Percentiles rank a stretch among this genome's conserved stretches.
Evolutionary conservation across 2,797 vertebrate genomes (phyloP).

Genomic region (Sebastes diaconus): DNA sequence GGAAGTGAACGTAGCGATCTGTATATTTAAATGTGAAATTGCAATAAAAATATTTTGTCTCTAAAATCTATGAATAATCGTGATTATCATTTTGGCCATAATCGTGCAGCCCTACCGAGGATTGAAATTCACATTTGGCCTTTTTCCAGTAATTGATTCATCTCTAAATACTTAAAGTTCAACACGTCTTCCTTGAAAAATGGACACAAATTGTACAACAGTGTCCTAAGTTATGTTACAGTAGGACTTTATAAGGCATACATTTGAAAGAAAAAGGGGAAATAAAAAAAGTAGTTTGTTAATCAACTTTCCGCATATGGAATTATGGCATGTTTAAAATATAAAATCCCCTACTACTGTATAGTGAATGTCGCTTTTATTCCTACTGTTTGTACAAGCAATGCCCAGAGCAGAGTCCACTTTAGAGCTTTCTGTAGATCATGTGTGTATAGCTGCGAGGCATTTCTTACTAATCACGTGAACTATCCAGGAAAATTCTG

Average conservation of each 20-base stretch:
- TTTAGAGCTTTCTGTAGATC: slow-evolving; percentile 28
- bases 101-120: not conserved
- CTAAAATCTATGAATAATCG: too few relatives aligned
- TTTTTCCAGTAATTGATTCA: not conserved
- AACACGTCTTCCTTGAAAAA: too few relatives aligned
- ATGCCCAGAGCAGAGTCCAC: slow-evolving; percentile 18
- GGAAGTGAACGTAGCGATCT: too few relatives aligned
- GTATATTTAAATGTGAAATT: too few relatives aligned
- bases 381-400: slow-evolving; percentile 7
- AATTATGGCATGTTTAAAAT: not conserved
- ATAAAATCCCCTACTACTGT: not conserved
- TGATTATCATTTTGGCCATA: too few relatives aligned
- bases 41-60: too few relatives aligned
- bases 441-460: slow-evolving; percentile 11
- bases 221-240: not conserved
- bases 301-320: not conserved
- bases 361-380: slow-evolving; percentile 5
- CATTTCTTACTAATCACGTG: slow-evolving; percentile 27
- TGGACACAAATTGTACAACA: too few relatives aligned
- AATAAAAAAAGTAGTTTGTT: not conserved
- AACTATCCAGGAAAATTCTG: slow-evolving; percentile 14
- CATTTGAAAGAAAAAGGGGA: not conserved
- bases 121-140: not conserved
- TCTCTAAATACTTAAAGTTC: not conserved
- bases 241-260: not conserved